phyloP scores from a whole-genome alignment of 2,113 vertebrate genomes.

The Pluvianellus socialis region DNA sequence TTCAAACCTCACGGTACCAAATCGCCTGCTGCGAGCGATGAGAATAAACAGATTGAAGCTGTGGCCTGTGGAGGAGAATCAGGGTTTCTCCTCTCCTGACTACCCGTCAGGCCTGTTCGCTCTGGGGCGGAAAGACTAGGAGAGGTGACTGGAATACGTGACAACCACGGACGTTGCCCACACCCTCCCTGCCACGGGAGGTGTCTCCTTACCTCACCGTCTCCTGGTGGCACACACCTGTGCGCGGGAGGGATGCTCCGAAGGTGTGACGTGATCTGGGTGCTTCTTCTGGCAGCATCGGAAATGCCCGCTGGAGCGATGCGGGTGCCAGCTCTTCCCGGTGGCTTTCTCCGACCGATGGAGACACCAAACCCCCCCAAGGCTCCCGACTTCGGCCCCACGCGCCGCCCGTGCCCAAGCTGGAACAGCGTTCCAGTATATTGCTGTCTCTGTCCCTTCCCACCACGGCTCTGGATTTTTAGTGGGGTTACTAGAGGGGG shows the following conservation, averaged over 20 bases:
- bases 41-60: slow-evolving; percentile 28
- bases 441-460: not conserved
- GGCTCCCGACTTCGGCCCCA: slow-evolving; percentile 41
- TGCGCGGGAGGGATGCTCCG: not conserved
- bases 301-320: not conserved
- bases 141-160: not conserved
- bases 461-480: not conserved
- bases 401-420: not conserved
- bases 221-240: not conserved
- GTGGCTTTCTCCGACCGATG: not conserved
- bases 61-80: slow-evolving; percentile 58
- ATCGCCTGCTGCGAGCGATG: slow-evolving; percentile 13
- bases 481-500: not conserved
- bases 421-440: not conserved
- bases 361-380: not conserved
- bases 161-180: not conserved
- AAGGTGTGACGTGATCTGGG: not conserved
- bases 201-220: not conserved
- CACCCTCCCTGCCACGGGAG: not conserved
- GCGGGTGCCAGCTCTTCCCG: not conserved
- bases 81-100: slow-evolving; percentile 25
- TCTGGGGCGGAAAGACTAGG: not conserved
- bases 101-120: slow-evolving; percentile 42
- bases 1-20: slow-evolving; percentile 28
- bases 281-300: not conserved